Evolutionary conservation across 1,140 invertebrate genomes (phyloP).

Genomic region (Leptopilina boulardi): DNA sequence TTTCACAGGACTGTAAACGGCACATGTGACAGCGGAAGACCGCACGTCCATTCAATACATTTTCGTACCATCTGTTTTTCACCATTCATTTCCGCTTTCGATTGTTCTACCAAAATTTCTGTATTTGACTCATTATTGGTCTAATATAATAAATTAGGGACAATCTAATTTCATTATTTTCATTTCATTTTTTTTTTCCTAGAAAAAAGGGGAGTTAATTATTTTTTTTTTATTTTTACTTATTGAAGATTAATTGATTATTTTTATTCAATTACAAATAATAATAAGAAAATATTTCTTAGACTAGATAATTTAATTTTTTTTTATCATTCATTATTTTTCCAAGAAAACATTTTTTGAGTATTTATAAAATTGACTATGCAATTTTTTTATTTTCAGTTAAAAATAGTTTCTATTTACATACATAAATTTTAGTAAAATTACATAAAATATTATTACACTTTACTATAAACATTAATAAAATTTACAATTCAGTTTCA

Average conservation of each 20-base stretch:
- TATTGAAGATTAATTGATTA: too few species aligned
- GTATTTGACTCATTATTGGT: background rate
- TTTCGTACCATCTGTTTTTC: slow-evolving; percentile 59
- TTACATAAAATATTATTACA: background rate
- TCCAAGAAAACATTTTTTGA: too few species aligned
- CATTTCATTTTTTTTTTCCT: too few species aligned
- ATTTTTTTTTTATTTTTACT: too few species aligned
- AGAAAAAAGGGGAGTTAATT: too few species aligned
- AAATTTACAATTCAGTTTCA: background rate
- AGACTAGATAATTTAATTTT: too few species aligned
- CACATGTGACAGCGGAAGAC: slow-evolving; percentile 60
- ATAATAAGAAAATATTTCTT: too few species aligned
- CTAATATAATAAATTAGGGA: background rate
- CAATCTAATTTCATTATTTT: too few species aligned
- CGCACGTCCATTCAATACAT: slow-evolving; percentile 63
- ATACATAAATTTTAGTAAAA: background rate
- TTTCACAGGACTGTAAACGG: slow-evolving; percentile 29
- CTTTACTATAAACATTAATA: too few species aligned
- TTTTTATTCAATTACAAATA: too few species aligned
- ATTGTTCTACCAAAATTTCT: slow-evolving; percentile 19
- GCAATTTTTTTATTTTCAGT: background rate
- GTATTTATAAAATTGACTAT: too few species aligned
- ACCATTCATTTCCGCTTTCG: slow-evolving; percentile 45
- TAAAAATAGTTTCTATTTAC: slow-evolving; percentile 27
- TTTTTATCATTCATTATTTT: too few species aligned